Percentiles rank a stretch among this genome's conserved stretches.
These are phyloP conservation scores for Psylliodes chrysocephalus DNA, from an alignment of 2,888 invertebrate species.

Conservation along the genomic window DNA sequence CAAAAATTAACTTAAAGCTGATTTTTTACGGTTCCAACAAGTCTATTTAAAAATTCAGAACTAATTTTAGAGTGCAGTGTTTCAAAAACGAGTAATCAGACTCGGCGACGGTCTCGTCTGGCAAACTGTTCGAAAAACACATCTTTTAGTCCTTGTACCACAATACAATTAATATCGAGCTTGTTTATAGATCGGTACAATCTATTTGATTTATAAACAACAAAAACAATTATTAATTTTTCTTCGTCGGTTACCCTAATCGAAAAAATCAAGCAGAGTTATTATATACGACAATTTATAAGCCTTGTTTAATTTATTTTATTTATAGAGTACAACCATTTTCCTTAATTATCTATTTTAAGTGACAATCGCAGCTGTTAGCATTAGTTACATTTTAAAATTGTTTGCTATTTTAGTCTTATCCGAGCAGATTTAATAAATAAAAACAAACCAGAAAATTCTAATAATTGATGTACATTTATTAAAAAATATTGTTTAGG, in stretches of 20 bases:
- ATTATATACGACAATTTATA: background rate
- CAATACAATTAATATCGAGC: background rate
- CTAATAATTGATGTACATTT: no score
- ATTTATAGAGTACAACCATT: slow-evolving; percentile 5
- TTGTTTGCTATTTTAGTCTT: slow-evolving; percentile 12
- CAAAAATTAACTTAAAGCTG: no score
- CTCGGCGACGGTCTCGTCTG: no score
- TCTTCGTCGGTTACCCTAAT: background rate
- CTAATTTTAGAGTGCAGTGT: no score
- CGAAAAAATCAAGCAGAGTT: background rate
- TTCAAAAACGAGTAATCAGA: no score
- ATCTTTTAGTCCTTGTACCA: no score
- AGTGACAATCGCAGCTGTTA: slow-evolving; percentile 22
- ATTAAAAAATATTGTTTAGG: no score
- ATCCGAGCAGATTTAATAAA: background rate
- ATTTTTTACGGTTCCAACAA: no score
- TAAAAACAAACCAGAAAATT: background rate
- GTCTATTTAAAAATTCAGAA: no score
- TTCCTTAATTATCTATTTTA: slow-evolving; percentile 18
- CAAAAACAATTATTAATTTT: background rate
- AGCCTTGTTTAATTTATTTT: slow-evolving; percentile 11
- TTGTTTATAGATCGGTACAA: background rate
- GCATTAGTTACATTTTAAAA: slow-evolving; percentile 11
- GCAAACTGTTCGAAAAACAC: no score
- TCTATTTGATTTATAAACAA: background rate